Conservation (phyloP, 2,113 vertebrate species). For the Pterocles orientalis region DNA sequence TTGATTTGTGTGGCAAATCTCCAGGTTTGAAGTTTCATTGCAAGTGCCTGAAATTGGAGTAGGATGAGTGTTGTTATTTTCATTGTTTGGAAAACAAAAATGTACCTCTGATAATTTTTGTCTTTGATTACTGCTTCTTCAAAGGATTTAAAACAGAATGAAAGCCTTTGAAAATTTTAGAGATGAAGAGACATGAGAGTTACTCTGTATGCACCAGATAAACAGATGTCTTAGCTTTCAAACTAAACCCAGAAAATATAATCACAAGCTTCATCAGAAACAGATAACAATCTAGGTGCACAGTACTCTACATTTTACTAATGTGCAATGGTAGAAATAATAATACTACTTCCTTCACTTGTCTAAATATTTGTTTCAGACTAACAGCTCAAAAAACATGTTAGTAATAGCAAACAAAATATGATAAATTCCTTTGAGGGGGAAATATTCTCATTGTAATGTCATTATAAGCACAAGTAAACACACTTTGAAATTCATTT, state of each 20-base stretch:
- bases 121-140: conserved; percentile 87
- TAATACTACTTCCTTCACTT: conserved; percentile 78
- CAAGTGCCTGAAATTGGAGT: conserved; percentile 76
- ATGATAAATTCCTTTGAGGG: conserved; percentile 58
- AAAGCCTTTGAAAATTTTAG: conserved; percentile 88
- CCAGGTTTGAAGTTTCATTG: conserved; percentile 79
- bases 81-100: conserved; percentile 87
- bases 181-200: conserved; percentile 84
- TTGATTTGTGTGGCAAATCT: conserved; percentile 80
- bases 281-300: conserved; percentile 74
- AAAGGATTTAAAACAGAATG: conserved; percentile 84
- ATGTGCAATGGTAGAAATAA: conserved; percentile 77
- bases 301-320: conserved; percentile 76
- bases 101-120: conserved; percentile 89
- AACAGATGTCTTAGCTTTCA: conserved; percentile 86
- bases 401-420: conserved; percentile 70
- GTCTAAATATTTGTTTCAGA: conserved; percentile 80
- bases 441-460: conserved; percentile 60
- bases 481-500: conserved; percentile 69
- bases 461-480: conserved; percentile 72
- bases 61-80: conserved; percentile 80
- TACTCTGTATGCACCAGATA: conserved; percentile 82
- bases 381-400: conserved; percentile 76
- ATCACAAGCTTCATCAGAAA: conserved; percentile 79
- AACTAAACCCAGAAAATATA: conserved; percentile 80